A percentile compares a stretch with the other conserved stretches of the same genome.
Evolutionary conservation across 2,797 vertebrate genomes (phyloP).

Genomic region (Acanthopagrus latus): DNA sequence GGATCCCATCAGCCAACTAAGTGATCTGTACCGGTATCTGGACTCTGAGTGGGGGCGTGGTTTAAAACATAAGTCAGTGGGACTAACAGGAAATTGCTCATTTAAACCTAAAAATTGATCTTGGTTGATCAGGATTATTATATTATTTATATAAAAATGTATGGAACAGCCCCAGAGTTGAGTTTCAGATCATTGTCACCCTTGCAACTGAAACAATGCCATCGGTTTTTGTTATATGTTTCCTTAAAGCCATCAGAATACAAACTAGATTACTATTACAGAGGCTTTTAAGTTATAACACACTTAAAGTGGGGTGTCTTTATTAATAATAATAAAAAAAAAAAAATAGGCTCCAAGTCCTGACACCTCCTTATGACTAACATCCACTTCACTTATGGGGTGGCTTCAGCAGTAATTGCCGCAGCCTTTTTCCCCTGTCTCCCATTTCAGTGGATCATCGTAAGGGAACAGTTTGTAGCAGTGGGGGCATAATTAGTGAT

Average conservation of each 20-base stretch:
- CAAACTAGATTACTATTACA: background rate
- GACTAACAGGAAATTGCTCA: too few species aligned
- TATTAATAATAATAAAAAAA: background rate
- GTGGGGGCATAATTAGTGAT: constrained; percentile 80
- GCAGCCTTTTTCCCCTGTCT: constrained; percentile 42
- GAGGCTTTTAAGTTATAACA: background rate
- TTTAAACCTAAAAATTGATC: too few species aligned
- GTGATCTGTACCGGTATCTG: too few species aligned
- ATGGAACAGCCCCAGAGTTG: too few species aligned
- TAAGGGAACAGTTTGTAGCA: constrained; percentile 70
- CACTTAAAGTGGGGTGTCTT: background rate
- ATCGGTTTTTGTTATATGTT: background rate
- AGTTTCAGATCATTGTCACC: too few species aligned
- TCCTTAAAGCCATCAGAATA: background rate
- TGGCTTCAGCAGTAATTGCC: constrained; percentile 50
- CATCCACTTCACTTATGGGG: constrained; percentile 24
- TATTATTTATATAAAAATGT: too few species aligned
- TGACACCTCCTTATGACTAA: constrained; percentile 32
- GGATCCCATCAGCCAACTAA: too few species aligned
- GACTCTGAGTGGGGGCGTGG: too few species aligned
- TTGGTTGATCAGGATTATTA: too few species aligned
- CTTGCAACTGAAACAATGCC: background rate
- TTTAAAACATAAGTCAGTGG: too few species aligned
- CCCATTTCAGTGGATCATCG: constrained; percentile 64
- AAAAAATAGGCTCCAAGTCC: background rate